Evolutionary conservation across 2,888 invertebrate species (phyloP), one percentile per base, ranked within the genome.

Genomic region (Teleiodes luculella): DNA sequence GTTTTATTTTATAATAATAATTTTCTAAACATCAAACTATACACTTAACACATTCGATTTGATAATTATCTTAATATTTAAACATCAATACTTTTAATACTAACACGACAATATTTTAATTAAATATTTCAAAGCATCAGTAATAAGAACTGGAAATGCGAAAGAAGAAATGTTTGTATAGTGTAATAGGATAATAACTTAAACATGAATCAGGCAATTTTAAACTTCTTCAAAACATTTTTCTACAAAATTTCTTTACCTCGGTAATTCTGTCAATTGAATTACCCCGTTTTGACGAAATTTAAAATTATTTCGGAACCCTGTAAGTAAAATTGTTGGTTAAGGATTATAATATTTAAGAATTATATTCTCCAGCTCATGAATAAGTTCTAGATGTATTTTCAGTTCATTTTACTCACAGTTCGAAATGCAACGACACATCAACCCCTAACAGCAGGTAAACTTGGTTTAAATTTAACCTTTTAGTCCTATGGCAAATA

Each of bases 401-500:
- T 3, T 11, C 11, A 4, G 1, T 5, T 20, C 28, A 43, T 43
- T 28, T 28, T 43, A 43, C 43, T 43, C 28, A 43, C 28, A 43
- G n/a, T 43, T 28, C 6, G 5, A 16, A 24, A 24, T 11, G 7
- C 14, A 54, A 8, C 53, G 53, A 30, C 57, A 58, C 57, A 54
- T n/a, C n/a, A n/a, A n/a, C 54, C 18, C 18, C 3, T 49, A 66
- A 65, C 64, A 55, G 52, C 45, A 58, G 59, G 60, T 67, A 68
- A 64, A 67, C 52, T 53, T 39, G 53, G 57, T 50, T 58, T 18
- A 52, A 53, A 24, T n/a, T 59, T 57, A 60, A 41, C 48, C 60
- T 57, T 72, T 41, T 76, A 74, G 74, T 71, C 73, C 69, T 67
- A 68, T 68, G 73, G 72, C 76, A 77, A 77, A 74, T 73, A 77